phyloP scores from a whole-genome alignment of 2,113 vertebrate species.

The Laterallus jamaicensis region DNA sequence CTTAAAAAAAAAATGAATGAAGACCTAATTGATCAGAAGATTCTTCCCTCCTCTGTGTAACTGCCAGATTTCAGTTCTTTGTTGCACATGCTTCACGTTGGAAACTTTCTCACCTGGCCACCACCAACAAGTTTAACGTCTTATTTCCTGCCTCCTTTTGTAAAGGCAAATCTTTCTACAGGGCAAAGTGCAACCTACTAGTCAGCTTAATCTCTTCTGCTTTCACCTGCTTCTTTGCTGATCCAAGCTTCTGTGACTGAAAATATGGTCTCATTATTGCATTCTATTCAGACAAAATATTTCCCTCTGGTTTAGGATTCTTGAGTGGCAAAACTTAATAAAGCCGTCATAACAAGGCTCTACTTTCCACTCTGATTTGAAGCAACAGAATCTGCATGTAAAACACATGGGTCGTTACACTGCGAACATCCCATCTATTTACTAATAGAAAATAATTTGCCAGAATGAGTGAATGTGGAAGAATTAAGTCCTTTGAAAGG shows the following conservation, averaged over 20 bases:
- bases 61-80: neutral
- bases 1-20: too few species aligned
- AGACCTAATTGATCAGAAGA: neutral
- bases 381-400: neutral
- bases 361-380: neutral
- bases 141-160: neutral
- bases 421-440: neutral
- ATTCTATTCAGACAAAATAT: neutral
- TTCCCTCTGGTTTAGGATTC: neutral
- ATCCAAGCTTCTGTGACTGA: neutral
- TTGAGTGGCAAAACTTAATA: constrained; percentile 15
- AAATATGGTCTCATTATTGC: neutral
- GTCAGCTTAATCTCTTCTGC: neutral
- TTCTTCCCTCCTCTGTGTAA: neutral
- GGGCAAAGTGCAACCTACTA: neutral
- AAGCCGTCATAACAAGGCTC: neutral
- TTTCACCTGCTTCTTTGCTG: neutral
- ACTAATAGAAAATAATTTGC: constrained; percentile 42
- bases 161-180: neutral
- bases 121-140: neutral
- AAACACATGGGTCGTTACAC: neutral
- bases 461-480: neutral
- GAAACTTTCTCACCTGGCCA: neutral
- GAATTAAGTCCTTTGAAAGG: neutral
- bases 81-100: neutral